Base-by-base conservation (phyloP, 2,113 vertebrate genomes). In the Peromyscus californicus region DNA sequence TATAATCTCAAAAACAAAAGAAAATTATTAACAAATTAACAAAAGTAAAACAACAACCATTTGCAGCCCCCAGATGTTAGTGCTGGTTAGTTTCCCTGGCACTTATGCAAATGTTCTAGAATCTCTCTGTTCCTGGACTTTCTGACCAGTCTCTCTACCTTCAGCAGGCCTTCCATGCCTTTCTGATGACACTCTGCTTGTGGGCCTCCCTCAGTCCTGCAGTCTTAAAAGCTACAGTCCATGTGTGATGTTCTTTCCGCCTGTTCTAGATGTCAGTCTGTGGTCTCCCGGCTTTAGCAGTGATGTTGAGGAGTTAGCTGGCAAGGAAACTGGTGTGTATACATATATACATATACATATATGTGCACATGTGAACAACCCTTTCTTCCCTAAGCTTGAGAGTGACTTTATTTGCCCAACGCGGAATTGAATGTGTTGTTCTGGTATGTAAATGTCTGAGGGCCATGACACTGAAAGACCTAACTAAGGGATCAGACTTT, bases 361-460 rank as follows among this genome's bases (percentile, higher is more conserved):
- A 5, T 13, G 24, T 6, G 7, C 22, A 39, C 2, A 10, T 15
- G 15, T 8, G 29, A 11, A n/a, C 13, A 29, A 16, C 26, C 0
- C 0, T 31, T 12, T 91, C 45, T 24, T 39, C 13, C 9, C 22
- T 75, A 70, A 33, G 31, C 57, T 45, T 61, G 54, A 59, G 45
- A 51, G 33, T 42, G 26, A 54, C 4, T 12, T 88, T 29, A n/a
- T 89, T 89, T 15, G 15, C 29, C 57, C 48, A 15, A 6, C 7
- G 11, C 54, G n/a, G 36, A 51, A 51, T 39, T 65, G 57, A 82
- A n/a, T 63, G 36, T 39, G 19, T 54, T 42, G 45, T 48, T 48
- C 51, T 29, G 21, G 10, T n/a, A 7, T 54, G 4, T 11, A 54
- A 19, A 17, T 31, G 0, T n/a, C 13, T 26, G 12, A 70, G 69